A percentile compares a stretch with the other conserved stretches of the same genome.
Evolutionary conservation across 2,888 invertebrate species (phyloP).

Genomic region (Diplazon laetatorius): DNA sequence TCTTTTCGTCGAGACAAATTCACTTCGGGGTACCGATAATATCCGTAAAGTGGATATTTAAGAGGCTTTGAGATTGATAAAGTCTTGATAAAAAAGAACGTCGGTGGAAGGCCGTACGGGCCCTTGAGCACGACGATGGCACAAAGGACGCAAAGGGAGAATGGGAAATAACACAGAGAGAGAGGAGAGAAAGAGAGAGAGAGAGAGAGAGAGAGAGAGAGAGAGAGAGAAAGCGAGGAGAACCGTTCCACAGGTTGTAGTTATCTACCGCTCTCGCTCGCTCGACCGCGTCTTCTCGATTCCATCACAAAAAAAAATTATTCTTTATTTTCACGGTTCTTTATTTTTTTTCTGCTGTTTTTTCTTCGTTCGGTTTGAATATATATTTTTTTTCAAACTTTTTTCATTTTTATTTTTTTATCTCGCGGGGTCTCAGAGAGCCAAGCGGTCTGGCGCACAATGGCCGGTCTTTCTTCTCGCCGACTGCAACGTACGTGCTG

Average conservation of each 20-base stretch:
- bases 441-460: conserved; percentile 33
- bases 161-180: conserved; percentile 12
- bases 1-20: background rate
- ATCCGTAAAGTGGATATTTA: background rate
- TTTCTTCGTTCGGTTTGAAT: too few relatives aligned
- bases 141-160: conserved; percentile 40
- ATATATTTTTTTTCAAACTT: too few relatives aligned
- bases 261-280: conserved; percentile 6
- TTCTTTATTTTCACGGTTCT: conserved; percentile 17
- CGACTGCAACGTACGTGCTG: conserved; percentile 24
- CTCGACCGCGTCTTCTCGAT: conserved; percentile 34
- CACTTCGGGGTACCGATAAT: background rate
- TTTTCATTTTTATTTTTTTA: background rate
- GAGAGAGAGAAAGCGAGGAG: conserved; percentile 2
- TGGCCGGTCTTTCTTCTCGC: conserved; percentile 46
- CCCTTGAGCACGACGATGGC: conserved; percentile 37
- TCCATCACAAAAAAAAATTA: conserved; percentile 36
- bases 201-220: too few relatives aligned
- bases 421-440: conserved; percentile 29
- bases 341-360: too few relatives aligned
- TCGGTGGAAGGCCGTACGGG: conserved; percentile 15
- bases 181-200: conserved; percentile 7
- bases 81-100: conserved; percentile 13
- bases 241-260: conserved; percentile 51
- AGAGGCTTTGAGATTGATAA: conserved; percentile 19